These are phyloP conservation scores for Poeciliopsis turneri DNA, from an alignment of 2,797 vertebrate species.

Conservation along the genomic window DNA sequence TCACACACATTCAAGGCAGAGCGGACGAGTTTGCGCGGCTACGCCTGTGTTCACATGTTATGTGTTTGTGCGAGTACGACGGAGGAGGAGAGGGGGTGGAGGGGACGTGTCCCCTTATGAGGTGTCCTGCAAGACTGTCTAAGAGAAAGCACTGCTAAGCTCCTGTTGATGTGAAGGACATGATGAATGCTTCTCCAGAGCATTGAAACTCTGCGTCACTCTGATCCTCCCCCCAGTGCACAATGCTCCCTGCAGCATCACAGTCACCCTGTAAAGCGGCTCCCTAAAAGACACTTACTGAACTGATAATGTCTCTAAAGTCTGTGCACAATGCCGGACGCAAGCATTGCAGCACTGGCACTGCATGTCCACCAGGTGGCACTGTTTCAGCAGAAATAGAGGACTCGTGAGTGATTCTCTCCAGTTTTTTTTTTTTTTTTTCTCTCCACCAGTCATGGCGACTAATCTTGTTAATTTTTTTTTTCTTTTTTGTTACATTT, in stretches of 20 bases:
- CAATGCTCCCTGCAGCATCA: conserved; percentile 57
- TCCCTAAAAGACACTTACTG: conserved; percentile 66
- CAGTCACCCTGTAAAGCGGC: conserved; percentile 46
- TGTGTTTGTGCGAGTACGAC: conserved; percentile 17
- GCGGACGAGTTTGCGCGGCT: conserved; percentile 29
- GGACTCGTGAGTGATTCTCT: conserved; percentile 45
- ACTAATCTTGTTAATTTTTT: conserved; percentile 48
- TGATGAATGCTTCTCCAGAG: conserved; percentile 70
- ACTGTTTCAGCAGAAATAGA: conserved; percentile 57
- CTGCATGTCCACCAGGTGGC: conserved; percentile 72
- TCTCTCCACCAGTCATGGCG: conserved; percentile 36
- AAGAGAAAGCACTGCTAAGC: conserved; percentile 76
- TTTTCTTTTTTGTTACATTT: conserved; percentile 33
- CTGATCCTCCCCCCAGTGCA: conserved; percentile 63
- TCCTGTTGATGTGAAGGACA: conserved; percentile 80
- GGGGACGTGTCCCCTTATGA: conserved; percentile 38
- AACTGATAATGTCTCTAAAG: conserved; percentile 68
- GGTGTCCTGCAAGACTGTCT: conserved; percentile 65
- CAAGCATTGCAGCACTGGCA: conserved; percentile 69
- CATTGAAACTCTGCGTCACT: conserved; percentile 69
- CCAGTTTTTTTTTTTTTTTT: conserved; percentile 29
- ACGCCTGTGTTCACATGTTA: conserved; percentile 18
- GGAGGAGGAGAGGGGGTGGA: conserved; percentile 7
- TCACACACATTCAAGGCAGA: conserved; percentile 59
- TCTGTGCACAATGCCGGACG: conserved; percentile 58